Evolutionary conservation across 2,113 vertebrate species (phyloP).

Genomic region (Caranx melampygus): DNA sequence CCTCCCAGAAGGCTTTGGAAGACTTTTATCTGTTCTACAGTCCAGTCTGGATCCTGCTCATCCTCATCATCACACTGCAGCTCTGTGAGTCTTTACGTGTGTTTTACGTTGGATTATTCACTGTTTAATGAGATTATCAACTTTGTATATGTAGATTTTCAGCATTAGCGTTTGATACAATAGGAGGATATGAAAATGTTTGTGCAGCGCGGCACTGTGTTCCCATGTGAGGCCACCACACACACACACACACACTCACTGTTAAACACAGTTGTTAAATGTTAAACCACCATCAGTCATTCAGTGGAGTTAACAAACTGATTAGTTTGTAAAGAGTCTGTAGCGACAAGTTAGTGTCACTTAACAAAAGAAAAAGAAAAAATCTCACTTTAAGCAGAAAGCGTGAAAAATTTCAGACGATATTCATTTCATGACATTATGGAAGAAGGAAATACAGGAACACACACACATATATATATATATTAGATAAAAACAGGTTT

Average conservation of each 20-base stretch:
- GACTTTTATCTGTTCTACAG: slow-evolving; percentile 55
- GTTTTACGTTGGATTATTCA: background rate
- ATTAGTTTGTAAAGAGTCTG: background rate
- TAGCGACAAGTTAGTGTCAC: no score
- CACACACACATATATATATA: no score
- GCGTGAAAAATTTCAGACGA: no score
- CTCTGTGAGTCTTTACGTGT: slow-evolving; percentile 1
- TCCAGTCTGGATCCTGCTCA: background rate
- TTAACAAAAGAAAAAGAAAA: no score
- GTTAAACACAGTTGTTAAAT: background rate
- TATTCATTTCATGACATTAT: no score
- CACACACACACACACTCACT: background rate
- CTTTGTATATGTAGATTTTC: background rate
- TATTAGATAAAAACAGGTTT: no score
- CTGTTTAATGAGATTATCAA: slow-evolving; percentile 4
- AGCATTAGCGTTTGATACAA: slow-evolving; percentile 21
- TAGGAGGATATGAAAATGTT: slow-evolving; percentile 3
- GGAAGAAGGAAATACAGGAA: no score
- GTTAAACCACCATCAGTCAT: background rate
- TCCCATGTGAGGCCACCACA: background rate
- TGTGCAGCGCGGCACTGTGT: background rate
- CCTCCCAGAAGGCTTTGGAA: slow-evolving; percentile 43
- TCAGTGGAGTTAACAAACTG: background rate
- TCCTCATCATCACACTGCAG: slow-evolving; percentile 3
- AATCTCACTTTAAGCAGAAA: no score